A percentile compares a stretch with the other conserved stretches of the same genome.
These are phyloP conservation scores for Mobula hypostoma DNA, from an alignment of 2,113 vertebrate species.

Conservation along the genomic window DNA sequence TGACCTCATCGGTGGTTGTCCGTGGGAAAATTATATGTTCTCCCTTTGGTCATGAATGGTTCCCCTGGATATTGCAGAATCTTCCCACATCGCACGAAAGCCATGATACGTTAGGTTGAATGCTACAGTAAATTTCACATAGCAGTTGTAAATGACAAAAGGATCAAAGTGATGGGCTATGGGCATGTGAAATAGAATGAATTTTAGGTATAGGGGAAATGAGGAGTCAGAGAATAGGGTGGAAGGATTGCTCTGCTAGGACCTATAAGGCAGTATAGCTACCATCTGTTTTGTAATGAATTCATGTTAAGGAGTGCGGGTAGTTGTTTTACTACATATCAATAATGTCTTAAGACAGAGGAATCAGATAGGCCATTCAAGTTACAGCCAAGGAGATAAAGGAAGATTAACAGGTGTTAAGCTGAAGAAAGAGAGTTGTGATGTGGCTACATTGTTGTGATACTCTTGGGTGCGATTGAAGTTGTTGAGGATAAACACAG, in stretches of 20 bases:
- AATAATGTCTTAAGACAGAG: slow-evolving; percentile 10
- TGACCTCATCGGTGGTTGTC: no score
- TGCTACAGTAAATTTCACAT: no score
- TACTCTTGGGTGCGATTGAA: neutral
- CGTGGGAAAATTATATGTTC: no score
- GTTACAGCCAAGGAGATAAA: slow-evolving; percentile 19
- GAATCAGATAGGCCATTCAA: slow-evolving; percentile 5
- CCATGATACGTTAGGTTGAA: neutral
- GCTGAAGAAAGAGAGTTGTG: slow-evolving; percentile 23
- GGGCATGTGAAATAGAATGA: no score
- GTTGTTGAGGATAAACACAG: neutral
- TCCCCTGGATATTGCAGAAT: no score
- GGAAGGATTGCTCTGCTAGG: no score
- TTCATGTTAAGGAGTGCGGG: neutral
- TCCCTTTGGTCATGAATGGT: no score
- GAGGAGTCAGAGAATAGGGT: no score
- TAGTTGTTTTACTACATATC: neutral
- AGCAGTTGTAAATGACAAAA: no score
- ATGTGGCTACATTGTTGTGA: neutral
- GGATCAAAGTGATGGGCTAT: no score
- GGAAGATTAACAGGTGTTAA: slow-evolving; percentile 30
- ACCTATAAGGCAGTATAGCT: no score
- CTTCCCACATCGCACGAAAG: neutral
- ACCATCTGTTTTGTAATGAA: neutral
- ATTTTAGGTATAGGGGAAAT: no score